A percentile compares a stretch with the other conserved stretches of the same genome.
These are phyloP conservation scores for Takifugu flavidus DNA, from an alignment of 2,113 vertebrate genomes.

Conservation along the genomic window DNA sequence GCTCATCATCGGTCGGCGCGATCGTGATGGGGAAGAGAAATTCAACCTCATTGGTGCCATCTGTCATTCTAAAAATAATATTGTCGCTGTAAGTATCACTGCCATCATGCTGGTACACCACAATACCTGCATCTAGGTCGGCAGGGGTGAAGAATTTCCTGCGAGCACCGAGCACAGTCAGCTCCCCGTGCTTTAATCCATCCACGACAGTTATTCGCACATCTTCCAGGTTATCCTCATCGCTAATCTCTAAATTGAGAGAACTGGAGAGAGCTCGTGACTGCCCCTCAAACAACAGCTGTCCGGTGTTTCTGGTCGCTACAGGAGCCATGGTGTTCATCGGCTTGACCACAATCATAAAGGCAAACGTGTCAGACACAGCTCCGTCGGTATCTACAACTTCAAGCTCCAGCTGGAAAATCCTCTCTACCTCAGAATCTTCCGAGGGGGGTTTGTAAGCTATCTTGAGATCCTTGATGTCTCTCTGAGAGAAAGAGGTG, in stretches of 20 bases:
- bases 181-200: conserved; percentile 75
- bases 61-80: conserved; percentile 78
- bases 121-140: conserved; percentile 71
- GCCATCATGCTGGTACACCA: conserved; percentile 81
- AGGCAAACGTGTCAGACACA: conserved; percentile 79
- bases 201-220: conserved; percentile 70
- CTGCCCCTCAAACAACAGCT: conserved; percentile 82
- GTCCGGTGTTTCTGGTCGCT: conserved; percentile 73
- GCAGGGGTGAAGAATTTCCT: conserved; percentile 72
- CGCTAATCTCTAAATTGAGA: conserved; percentile 76
- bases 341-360: conserved; percentile 81
- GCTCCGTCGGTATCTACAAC: conserved; percentile 74
- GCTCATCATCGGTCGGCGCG: conserved; percentile 79
- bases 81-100: conserved; percentile 83
- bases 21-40: conserved; percentile 81
- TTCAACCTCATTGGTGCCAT: conserved; percentile 76
- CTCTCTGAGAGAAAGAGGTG: conserved; percentile 77
- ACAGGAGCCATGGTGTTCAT: conserved; percentile 78
- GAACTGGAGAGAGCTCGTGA: conserved; percentile 71
- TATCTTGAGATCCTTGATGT: conserved; percentile 83
- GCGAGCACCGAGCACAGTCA: conserved; percentile 62
- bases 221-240: conserved; percentile 77
- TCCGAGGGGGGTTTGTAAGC: conserved; percentile 77
- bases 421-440: conserved; percentile 68
- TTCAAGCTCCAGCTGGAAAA: conserved; percentile 81